Evolutionary conservation across 2,888 invertebrate species (phyloP), one percentile per base, ranked within the genome.

Genomic region (Blastobasis lacticolella): DNA sequence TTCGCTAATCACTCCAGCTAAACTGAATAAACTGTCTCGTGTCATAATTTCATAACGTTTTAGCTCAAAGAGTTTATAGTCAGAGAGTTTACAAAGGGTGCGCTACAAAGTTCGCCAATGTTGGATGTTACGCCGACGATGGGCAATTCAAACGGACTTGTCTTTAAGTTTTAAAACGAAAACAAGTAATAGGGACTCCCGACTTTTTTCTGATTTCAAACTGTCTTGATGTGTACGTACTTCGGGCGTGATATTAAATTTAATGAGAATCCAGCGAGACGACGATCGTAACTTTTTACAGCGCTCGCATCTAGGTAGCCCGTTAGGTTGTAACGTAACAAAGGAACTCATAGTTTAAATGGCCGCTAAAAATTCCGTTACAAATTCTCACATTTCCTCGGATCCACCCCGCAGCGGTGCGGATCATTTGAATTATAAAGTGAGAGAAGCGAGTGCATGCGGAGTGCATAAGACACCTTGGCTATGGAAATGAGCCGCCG

Each of bases 371-470:
- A 79, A 76, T 74, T 73, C 82, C 86, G 86, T 87, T 86, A 85
- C 71, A 77, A 78, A 75, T 85, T 87, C 86, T 79, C 86, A 87
- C 87, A 84, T 82, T 82, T 79, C 74, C 78, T 72, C 66, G 67
- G 74, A 75, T 74, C 70, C 72, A 72, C 69, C 68, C 66, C 64
- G 71, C 67, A 66, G 71, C 73, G 69, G 68, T 67, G 71, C 64
- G 75, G 72, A 78, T 80, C 74, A 86, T 87, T 84, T 87, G 80
- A 87, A 87, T 88, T 84, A 85, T 85, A 84, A 85, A 86, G 85
- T 80, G 77, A 75, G 73, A 76, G 73, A 76, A 74, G 72, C 67
- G 81, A 83, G 78, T 83, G 88, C 86, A 83, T 74, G 72, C 74
- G 68, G 73, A 77, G 76, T 78, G 83, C 83, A 84, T 78, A 77